phyloP scores from a whole-genome alignment of 2,888 invertebrate species.

The Lamellibrachia satsuma region DNA sequence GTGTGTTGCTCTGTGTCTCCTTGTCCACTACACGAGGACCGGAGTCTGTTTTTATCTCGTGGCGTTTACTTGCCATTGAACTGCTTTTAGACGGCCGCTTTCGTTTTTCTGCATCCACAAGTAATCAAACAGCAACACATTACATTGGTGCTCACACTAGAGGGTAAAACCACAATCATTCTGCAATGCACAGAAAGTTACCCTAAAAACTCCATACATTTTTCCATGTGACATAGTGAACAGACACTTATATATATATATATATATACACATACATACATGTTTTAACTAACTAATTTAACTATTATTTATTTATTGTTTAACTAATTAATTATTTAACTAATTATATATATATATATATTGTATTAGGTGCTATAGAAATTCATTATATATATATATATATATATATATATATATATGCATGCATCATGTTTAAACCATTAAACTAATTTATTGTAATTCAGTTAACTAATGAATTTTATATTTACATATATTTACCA shows the following conservation, averaged over 20 bases:
- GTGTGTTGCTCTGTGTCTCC: neutral
- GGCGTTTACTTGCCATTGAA: neutral
- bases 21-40: too few species aligned
- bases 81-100: neutral
- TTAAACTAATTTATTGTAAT: neutral
- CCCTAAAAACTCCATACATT: neutral
- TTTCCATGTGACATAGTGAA: neutral
- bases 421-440: neutral
- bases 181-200: neutral
- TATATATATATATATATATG: neutral
- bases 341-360: neutral
- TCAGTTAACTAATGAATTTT: neutral
- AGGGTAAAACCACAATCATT: neutral
- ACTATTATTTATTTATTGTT: neutral
- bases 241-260: neutral
- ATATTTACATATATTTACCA: neutral
- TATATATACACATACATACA: neutral
- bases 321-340: neutral
- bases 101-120: neutral
- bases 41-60: neutral
- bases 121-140: neutral
- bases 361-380: too few species aligned
- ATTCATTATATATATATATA: neutral
- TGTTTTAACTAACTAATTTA: too few species aligned
- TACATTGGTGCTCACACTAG: neutral